Evolutionary conservation across 1,140 invertebrate species (phyloP), one percentile per base, ranked within the genome.

Genomic region (Achatina immaculata): DNA sequence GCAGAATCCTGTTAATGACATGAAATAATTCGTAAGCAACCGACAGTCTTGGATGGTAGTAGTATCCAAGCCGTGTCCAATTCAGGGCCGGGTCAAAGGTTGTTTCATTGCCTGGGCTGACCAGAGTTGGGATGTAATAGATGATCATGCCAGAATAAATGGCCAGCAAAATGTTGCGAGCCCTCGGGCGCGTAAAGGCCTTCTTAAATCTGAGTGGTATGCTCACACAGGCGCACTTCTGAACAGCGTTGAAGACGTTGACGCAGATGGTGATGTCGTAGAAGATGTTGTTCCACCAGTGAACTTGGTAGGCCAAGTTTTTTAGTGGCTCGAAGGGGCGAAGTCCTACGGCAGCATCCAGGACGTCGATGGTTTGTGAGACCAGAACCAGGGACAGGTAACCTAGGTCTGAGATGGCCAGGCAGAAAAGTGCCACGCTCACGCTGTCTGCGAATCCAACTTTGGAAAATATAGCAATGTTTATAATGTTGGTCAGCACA

Each of bases 11-110:
- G 55, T 65, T 71, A 42, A 75, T 31, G 36, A 65, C 16, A 28
- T 65, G 43, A 43, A 74, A 75, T 28, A 81, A 24, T 45, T 16
- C 24, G 38, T 80, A 45, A 36, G 76, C 62, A 38, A 55, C 19
- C 34, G 48, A 31, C 4, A 16, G 48, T 28, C 68, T 62, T 7
- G 38, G 40, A 21, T n/a, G 42, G 65, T 75, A 81, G 62, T 28
- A 45, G 4, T 71, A 40, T 28, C 51, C 24, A 2, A 75, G 58
- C 31, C 58, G 31, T 71, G 55, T 75, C 51, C 66, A 45, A 31
- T 48, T 68, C 40, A 28, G 43, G 38, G 40, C 42, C 34, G 21
- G 40, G 58, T 81, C 58, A 43, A 72, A 68, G 16, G 3, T 3
- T n/a, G 43, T 62, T 34, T 81, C 65, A 0, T 9, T 43, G 28